Conservation (phyloP, 2,888 invertebrate species). For the Aplocera efformata region DNA sequence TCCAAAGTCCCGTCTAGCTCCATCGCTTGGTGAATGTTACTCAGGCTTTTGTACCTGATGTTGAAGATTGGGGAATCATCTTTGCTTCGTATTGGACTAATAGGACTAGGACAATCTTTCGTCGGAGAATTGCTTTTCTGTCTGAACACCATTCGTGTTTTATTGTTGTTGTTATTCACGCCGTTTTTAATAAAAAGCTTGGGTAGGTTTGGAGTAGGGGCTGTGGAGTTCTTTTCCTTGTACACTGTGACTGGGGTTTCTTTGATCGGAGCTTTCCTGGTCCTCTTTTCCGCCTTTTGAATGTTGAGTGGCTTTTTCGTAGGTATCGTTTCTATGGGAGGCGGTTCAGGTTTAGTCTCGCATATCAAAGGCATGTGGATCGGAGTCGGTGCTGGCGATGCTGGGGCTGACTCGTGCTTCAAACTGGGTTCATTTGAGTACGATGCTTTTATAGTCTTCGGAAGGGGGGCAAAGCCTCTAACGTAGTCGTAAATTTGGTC, state of each 20-base stretch:
- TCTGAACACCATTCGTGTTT: constrained; percentile 82
- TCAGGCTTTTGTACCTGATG: constrained; percentile 85
- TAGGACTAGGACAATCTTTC: constrained; percentile 85
- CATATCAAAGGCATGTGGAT: constrained; percentile 77
- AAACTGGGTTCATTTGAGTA: constrained; percentile 72
- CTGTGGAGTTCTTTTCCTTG: constrained; percentile 80
- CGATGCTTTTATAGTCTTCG: constrained; percentile 87
- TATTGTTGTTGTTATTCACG: constrained; percentile 82
- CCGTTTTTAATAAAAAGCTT: constrained; percentile 90
- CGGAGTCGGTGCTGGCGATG: constrained; percentile 77
- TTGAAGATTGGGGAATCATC: constrained; percentile 89
- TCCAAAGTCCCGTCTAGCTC: constrained; percentile 91
- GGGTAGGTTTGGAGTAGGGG: constrained; percentile 80
- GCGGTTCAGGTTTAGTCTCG: constrained; percentile 90
- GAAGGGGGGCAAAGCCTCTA: constrained; percentile 93
- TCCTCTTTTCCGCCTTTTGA: constrained; percentile 86
- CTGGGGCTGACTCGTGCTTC: constrained; percentile 79
- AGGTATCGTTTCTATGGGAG: constrained; percentile 95
- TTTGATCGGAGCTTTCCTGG: constrained; percentile 82
- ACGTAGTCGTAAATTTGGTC: constrained; percentile 98
- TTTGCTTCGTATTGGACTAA: constrained; percentile 80
- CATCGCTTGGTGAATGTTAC: constrained; percentile 87
- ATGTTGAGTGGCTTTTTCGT: constrained; percentile 84
- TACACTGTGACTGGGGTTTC: constrained; percentile 78
- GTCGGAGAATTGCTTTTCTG: constrained; percentile 87